Percentiles rank a stretch among this genome's conserved stretches.
Evolutionary conservation across 92 coral and sea anemone genomes (phyloP).

Genomic region (Umimayanthus chanpuru): DNA sequence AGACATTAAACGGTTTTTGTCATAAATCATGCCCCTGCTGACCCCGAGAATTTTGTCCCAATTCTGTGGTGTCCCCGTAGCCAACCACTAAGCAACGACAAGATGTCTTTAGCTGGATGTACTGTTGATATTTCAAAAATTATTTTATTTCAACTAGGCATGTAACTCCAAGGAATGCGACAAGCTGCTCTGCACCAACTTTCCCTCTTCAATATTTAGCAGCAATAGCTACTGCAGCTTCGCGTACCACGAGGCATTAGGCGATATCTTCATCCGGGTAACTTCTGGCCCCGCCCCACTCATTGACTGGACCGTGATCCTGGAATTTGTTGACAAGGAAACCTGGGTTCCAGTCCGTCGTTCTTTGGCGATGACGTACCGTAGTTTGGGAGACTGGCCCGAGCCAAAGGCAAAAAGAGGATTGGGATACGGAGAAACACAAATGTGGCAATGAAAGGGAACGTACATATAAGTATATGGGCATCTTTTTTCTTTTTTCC

Average conservation of each 20-base stretch:
- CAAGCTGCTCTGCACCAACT: slow-evolving; percentile 60
- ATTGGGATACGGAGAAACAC: not conserved
- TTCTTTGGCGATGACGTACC: not conserved
- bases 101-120: no score
- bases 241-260: slow-evolving; percentile 52
- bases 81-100: no score
- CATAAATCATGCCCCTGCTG: no score
- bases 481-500: no score
- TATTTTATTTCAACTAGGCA: slow-evolving; percentile 11
- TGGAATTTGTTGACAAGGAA: slow-evolving; percentile 53
- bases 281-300: slow-evolving; percentile 61
- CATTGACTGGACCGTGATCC: slow-evolving; percentile 65
- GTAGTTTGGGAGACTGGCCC: slow-evolving; percentile 11
- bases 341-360: slow-evolving; percentile 27
- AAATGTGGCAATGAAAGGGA: no score
- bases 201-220: slow-evolving; percentile 43
- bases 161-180: slow-evolving; percentile 34
- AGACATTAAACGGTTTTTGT: no score
- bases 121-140: no score
- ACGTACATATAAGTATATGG: no score
- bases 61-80: no score
- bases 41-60: no score
- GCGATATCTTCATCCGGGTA: slow-evolving; percentile 50
- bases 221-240: slow-evolving; percentile 58
- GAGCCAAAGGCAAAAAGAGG: slow-evolving; percentile 50